A percentile compares a stretch with the other conserved stretches of the same genome.
Evolutionary conservation across 1,140 invertebrate genomes (phyloP).

Genomic region (Psilanteris sp.): DNA sequence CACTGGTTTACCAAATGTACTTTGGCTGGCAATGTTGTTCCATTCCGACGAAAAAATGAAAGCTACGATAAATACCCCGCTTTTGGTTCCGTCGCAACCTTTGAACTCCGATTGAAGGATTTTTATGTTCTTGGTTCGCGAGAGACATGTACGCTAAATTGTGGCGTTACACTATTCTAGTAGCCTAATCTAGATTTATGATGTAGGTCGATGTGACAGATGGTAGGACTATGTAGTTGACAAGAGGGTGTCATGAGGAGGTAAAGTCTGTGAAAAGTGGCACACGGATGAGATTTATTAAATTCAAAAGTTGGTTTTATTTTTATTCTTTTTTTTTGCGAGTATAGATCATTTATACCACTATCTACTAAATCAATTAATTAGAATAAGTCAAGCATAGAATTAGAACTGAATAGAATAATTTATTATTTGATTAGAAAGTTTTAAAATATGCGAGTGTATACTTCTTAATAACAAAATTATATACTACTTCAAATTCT

Average conservation of each 20-base stretch:
- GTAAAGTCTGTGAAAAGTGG: slow-evolving; percentile 49
- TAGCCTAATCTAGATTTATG: slow-evolving; percentile 56
- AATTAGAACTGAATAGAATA: no score
- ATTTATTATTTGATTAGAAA: no score
- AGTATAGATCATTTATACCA: slow-evolving; percentile 43
- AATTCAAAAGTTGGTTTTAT: no score
- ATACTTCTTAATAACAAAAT: no score
- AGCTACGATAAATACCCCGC: slow-evolving; percentile 9
- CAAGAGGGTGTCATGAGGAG: slow-evolving; percentile 49
- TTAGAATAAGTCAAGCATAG: no score
- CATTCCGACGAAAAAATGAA: slow-evolving; percentile 17
- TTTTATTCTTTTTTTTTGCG: slow-evolving; percentile 3
- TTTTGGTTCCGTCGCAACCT: slow-evolving; percentile 29
- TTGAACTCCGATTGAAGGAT: slow-evolving; percentile 58
- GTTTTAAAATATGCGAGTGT: no score
- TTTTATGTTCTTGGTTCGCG: slow-evolving; percentile 52
- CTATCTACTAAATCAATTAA: no score
- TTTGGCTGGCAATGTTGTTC: slow-evolving; percentile 5
- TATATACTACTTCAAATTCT: no score
- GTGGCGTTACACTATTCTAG: slow-evolving; percentile 57
- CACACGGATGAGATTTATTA: slow-evolving; percentile 59
- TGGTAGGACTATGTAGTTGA: slow-evolving; percentile 46
- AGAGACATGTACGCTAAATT: slow-evolving; percentile 36
- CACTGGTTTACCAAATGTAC: neutral
- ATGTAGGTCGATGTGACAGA: slow-evolving; percentile 36